Evolutionary conservation across 2,888 invertebrate genomes (phyloP), one percentile per base, ranked within the genome.

Genomic region (Thera obeliscata): DNA sequence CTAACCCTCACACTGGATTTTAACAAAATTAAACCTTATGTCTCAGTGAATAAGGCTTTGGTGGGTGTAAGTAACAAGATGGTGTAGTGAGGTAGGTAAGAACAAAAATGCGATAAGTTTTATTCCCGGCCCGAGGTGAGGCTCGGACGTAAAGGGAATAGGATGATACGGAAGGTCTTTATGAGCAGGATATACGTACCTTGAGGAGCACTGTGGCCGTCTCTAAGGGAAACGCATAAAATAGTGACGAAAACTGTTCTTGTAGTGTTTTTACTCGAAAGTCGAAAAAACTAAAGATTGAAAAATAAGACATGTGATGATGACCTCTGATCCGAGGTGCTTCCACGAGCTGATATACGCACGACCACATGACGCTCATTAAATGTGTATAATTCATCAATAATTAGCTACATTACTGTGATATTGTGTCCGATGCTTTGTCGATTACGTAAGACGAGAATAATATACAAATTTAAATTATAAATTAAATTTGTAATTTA

Each of bases 71-170:
- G 35, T n/a, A 41, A 36, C 70, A 70, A 57, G 69, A 70, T 66
- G 65, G 72, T 52, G 50, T 33, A 3, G 61, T 66, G 75, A 83
- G 85, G 82, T 84, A 83, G 80, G 84, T 82, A 83, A 79, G 79
- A 79, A 74, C 82, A 80, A 81, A 77, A 79, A 77, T 73, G 80
- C 81, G 88, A 88, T 89, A 89, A 89, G 86, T 87, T 89, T 88
- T 88, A 89, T 88, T 87, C 69, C 73, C 76, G 77, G 81, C 68
- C 76, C 76, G 82, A 84, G 84, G 85, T 85, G 84, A 80, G 79
- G 75, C 75, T 74, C 67, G 79, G 75, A 70, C 76, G 74, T 74
- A 74, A 74, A 74, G 77, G 77, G 78, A 77, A 71, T 72, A 71
- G 70, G 70, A 66, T 71, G 70, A 69, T 71, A 71, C 67, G 69